These are phyloP conservation scores for Holotrichia oblita DNA, from an alignment of 1,140 invertebrate species.

Conservation along the genomic window DNA sequence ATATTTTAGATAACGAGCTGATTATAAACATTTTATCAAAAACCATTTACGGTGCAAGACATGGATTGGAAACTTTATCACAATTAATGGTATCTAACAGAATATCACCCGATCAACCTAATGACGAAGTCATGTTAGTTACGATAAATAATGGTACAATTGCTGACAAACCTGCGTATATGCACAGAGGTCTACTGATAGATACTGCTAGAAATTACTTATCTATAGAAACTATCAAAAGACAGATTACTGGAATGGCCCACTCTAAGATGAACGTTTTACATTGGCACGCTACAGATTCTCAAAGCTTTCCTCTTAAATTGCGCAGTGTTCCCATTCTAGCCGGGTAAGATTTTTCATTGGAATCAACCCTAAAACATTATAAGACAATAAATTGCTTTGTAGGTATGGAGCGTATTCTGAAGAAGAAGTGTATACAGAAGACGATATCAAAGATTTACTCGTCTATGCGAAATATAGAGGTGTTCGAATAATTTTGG, in stretches of 20 bases:
- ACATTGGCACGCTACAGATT: conserved; percentile 88
- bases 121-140: conserved; percentile 58
- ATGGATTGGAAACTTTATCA: conserved; percentile 79
- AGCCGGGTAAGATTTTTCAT: conserved; percentile 64
- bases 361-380: background rate
- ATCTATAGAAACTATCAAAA: conserved; percentile 70
- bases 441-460: conserved; percentile 74
- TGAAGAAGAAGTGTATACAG: conserved; percentile 73
- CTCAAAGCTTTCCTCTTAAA: conserved; percentile 85
- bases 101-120: conserved; percentile 23
- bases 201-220: conserved; percentile 83
- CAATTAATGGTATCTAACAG: conserved; percentile 69
- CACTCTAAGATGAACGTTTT: conserved; percentile 85
- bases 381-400: conserved; percentile 5
- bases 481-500: conserved; percentile 80
- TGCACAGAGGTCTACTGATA: conserved; percentile 76
- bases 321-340: conserved; percentile 78
- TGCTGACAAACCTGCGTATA: conserved; percentile 74
- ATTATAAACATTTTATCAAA: conserved; percentile 68
- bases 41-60: conserved; percentile 79
- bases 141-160: conserved; percentile 64
- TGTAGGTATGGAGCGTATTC: conserved; percentile 75
- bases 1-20: conserved; percentile 62
- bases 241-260: conserved; percentile 82
- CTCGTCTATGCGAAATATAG: conserved; percentile 76